phyloP scores from a whole-genome alignment of 1,140 invertebrate genomes.

The Drosophila grimshawi region DNA sequence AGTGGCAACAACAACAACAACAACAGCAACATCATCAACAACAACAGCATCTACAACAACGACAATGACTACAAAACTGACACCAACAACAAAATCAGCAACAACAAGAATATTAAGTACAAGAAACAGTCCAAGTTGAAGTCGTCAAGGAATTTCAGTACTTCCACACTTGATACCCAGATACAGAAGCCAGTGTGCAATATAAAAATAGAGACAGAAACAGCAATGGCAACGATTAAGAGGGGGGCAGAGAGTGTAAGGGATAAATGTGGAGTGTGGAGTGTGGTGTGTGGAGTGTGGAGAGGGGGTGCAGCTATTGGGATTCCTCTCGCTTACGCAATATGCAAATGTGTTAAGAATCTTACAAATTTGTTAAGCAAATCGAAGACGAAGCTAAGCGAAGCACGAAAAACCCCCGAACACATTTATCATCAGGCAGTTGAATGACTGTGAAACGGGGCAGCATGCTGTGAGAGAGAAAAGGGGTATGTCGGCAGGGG shows the following conservation, averaged over 20 bases:
- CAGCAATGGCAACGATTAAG: background rate
- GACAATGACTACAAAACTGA: background rate
- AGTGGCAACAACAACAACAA: conserved; percentile 10
- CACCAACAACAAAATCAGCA: conserved; percentile 17
- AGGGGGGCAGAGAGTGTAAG: background rate
- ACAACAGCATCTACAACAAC: background rate
- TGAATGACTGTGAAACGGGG: conserved; percentile 17
- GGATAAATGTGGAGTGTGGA: background rate
- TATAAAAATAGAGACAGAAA: conserved; percentile 17
- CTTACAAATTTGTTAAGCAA: conserved; percentile 81
- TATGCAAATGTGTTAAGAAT: conserved; percentile 82
- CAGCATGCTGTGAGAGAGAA: background rate
- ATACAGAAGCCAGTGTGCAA: conserved; percentile 2
- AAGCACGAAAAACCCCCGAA: conserved; percentile 38
- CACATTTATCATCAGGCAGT: conserved; percentile 72
- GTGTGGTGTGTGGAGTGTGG: background rate
- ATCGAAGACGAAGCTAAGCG: conserved; percentile 64
- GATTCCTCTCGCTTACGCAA: conserved; percentile 57
- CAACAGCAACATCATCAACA: conserved; percentile 10
- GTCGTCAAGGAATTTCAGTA: conserved; percentile 50
- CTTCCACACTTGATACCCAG: conserved; percentile 64
- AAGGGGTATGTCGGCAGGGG: conserved; percentile 4
- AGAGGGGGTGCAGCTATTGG: conserved; percentile 6
- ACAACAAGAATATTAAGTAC: background rate
- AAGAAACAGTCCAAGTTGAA: conserved; percentile 26